A percentile compares a stretch with the other conserved stretches of the same genome.
Evolutionary conservation across 2,113 vertebrate species (phyloP).

Genomic region (Dascyllus trimaculatus): DNA sequence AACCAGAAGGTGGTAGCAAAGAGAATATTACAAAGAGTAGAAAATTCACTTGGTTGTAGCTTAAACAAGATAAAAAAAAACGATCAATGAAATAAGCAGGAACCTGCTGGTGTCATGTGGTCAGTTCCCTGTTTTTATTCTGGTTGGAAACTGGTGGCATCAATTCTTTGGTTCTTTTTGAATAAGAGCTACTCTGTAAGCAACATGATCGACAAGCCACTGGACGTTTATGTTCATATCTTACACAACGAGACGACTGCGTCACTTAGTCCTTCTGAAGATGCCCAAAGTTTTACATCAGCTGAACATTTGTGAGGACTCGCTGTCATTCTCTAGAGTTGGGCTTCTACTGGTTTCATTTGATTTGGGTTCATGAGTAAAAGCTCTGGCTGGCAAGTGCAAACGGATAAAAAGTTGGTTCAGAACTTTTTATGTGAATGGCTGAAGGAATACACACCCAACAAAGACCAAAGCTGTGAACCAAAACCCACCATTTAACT

Average conservation of each 20-base stretch:
- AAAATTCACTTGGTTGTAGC: slow-evolving; percentile 10
- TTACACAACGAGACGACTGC: not conserved
- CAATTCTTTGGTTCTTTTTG: slow-evolving; percentile 55
- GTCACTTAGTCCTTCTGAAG: not conserved
- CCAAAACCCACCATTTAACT: not conserved
- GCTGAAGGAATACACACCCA: not conserved
- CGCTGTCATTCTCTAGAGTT: not conserved
- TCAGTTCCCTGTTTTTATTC: slow-evolving; percentile 28
- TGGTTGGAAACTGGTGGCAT: slow-evolving; percentile 28
- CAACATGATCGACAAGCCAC: slow-evolving; percentile 39
- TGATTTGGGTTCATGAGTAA: not conserved
- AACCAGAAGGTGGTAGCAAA: slow-evolving; percentile 7
- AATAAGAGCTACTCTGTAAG: slow-evolving; percentile 29
- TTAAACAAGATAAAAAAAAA: slow-evolving; percentile 24
- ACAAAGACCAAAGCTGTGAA: not conserved
- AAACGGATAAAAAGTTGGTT: slow-evolving; percentile 11
- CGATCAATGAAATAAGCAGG: slow-evolving; percentile 5
- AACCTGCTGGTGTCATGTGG: slow-evolving; percentile 10
- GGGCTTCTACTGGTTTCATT: no score
- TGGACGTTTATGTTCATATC: not conserved
- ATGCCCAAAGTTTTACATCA: not conserved
- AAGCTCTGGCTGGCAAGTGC: not conserved
- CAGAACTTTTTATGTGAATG: not conserved
- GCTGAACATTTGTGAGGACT: not conserved
- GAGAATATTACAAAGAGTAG: slow-evolving; percentile 9